Percentiles rank a stretch among this genome's conserved stretches.
phyloP scores from a whole-genome alignment of 2,113 vertebrate species.

The Podiceps cristatus region DNA sequence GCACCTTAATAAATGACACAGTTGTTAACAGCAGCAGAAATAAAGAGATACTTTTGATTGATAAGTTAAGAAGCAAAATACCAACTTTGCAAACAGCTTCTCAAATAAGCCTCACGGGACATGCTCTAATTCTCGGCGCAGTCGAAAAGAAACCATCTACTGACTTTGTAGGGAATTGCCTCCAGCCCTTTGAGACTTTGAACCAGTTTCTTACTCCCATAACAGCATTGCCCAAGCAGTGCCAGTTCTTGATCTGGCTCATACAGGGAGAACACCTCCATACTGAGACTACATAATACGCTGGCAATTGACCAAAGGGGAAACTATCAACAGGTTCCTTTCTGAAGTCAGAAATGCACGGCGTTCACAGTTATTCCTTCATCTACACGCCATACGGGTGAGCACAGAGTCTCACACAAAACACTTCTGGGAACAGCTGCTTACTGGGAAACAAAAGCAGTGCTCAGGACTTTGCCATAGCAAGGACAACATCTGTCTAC shows the following conservation, averaged over 20 bases:
- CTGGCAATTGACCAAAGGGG: not conserved
- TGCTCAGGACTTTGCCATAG: not conserved
- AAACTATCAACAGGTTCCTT: not conserved
- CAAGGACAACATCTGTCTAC: not conserved
- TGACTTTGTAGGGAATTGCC: not conserved
- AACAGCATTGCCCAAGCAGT: not conserved
- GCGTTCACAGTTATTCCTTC: not conserved
- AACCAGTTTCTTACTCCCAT: not conserved
- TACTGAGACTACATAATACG: not conserved
- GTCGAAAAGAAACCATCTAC: not conserved
- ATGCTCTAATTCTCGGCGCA: not conserved
- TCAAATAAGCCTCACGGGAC: not conserved
- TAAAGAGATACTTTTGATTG: not conserved
- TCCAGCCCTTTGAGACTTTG: not conserved
- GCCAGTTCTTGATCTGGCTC: not conserved
- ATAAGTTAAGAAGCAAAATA: not conserved
- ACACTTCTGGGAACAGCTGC: not conserved
- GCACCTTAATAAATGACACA: not conserved
- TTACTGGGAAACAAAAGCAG: not conserved
- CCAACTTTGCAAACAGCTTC: not conserved
- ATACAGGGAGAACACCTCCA: not conserved
- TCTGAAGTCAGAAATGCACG: rapidly evolving
- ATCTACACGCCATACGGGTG: rapidly evolving
- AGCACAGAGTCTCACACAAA: not conserved
- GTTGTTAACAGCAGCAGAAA: not conserved